These are phyloP conservation scores for Epinephelus fuscoguttatus DNA, from an alignment of 2,113 vertebrate genomes.

Conservation along the genomic window DNA sequence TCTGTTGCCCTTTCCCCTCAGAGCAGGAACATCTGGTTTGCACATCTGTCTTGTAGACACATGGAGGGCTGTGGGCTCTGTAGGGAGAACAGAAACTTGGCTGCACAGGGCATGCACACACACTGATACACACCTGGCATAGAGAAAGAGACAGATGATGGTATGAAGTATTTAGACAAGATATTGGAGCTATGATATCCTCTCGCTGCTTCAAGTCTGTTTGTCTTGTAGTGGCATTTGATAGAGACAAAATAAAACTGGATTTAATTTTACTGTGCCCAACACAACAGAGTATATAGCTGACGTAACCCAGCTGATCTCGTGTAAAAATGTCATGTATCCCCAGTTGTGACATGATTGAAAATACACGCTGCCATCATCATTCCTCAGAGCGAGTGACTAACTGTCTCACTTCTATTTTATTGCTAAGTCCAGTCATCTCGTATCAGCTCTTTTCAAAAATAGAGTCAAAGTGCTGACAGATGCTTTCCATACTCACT, in stretches of 20 bases:
- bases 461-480: slow-evolving; percentile 65
- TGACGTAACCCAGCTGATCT: background rate
- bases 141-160: slow-evolving; percentile 14
- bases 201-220: background rate
- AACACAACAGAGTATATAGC: background rate
- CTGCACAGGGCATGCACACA: slow-evolving; percentile 32
- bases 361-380: slow-evolving; percentile 17
- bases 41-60: slow-evolving; percentile 76
- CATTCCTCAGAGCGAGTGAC: slow-evolving; percentile 30
- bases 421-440: slow-evolving; percentile 23
- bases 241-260: background rate
- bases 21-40: slow-evolving; percentile 77
- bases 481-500: slow-evolving; percentile 37
- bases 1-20: slow-evolving; percentile 52
- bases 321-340: background rate
- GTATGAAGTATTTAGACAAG: background rate
- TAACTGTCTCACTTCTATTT: slow-evolving; percentile 58
- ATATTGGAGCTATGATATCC: background rate
- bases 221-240: background rate
- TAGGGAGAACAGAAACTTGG: slow-evolving; percentile 52
- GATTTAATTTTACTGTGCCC: background rate
- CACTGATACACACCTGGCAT: slow-evolving; percentile 54
- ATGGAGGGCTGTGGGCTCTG: slow-evolving; percentile 46
- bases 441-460: slow-evolving; percentile 35
- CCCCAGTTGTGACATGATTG: background rate